Evolutionary conservation across 1,140 invertebrate species (phyloP), one percentile per base, ranked within the genome.

Genomic region (Gonatopus flavifemur): DNA sequence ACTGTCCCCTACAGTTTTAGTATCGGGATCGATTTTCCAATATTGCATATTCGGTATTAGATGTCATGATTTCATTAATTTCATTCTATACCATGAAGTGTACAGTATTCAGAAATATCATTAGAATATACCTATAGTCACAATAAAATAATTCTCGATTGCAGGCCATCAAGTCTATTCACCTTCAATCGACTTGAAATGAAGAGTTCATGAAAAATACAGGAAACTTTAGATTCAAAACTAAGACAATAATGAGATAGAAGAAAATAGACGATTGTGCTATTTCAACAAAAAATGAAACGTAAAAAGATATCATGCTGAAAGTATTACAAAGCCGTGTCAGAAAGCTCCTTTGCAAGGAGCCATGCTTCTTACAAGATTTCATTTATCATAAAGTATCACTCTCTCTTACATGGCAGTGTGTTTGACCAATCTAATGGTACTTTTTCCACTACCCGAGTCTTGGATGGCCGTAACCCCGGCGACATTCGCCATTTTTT

Each of bases 401-500:
- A 50, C 43, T 69, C 59, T 67, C 63, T 74, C 76, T 78, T 78
- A 78, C 76, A 78, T 78, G 66, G 65, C 65, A 63, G 74, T 76
- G 67, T 78, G 76, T 72, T 74, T 78, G 71, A 78, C 72, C 72
- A 78, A 75, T 70, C 69, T 78, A 75, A 78, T 78, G 73, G 74
- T 78, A 77, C 69, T 75, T 76, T 78, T 78, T 72, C 76, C 76
- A 66, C 70, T 77, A 76, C 72, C 70, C 70, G 76, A 76, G 41
- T 77, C 74, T 77, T 74, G 81, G 84, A 88, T 82, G 83, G 88
- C 71, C 84, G 88, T 81, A 80, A 85, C 78, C 80, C 83, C 80
- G 82, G 83, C 69, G 81, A 85, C 85, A 86, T 89, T 90, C 82
- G 80, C 82, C 79, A 82, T 78, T 78, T 78, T 78, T 80, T 80